Evolutionary conservation across 2,888 invertebrate genomes (phyloP), one percentile per base, ranked within the genome.

Genomic region (Drosophila vallismaia): DNA sequence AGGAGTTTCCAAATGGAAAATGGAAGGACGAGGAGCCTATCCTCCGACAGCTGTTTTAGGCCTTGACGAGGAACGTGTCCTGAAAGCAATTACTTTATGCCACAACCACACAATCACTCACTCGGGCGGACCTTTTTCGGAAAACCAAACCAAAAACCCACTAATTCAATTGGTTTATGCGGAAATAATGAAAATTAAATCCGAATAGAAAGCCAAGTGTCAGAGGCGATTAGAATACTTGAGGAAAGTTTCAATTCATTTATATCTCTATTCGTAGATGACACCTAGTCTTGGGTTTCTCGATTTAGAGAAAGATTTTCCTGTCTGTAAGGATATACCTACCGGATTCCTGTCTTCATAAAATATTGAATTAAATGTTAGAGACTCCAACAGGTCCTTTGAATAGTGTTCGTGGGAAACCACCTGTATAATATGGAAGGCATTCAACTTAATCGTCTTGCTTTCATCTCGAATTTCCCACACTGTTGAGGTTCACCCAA

Each of bases 71-170:
- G 12, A 60, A 38, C 49, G 38, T 31, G 59, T 45, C 33, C 49
- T 66, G 53, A 58, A 71, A 71, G 74, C 73, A 71, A 71, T 73
- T 71, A 71, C 73, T 57, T 63, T 58, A 45, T 51, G 31, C 51
- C 29, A 29, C 55, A 54, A 44, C 48, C 42, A 52, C 55, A 51
- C 14, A 50, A 40, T 40, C 19, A 36, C 29, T 44, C 33, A 68
- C 51, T 49, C 36, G 59, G 45, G 46, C 29, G 31, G 45, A 12
- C 19, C 19, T 14, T 24, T 19, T 44, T 10, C 24, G 10, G 10
- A 44, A 19, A 19, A 19, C 19, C 19, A 19, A 44, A 44, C 24
- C 44, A 44, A 19, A 19, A 44, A 24, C 24, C 19, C 44, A 19
- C 24, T 10, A 44, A 44, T 24, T 19, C 19, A 19, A 42, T 42